A percentile compares a stretch with the other conserved stretches of the same genome.
These are phyloP conservation scores for Mus spicilegus DNA, from an alignment of 2,113 vertebrate genomes.

Conservation along the genomic window DNA sequence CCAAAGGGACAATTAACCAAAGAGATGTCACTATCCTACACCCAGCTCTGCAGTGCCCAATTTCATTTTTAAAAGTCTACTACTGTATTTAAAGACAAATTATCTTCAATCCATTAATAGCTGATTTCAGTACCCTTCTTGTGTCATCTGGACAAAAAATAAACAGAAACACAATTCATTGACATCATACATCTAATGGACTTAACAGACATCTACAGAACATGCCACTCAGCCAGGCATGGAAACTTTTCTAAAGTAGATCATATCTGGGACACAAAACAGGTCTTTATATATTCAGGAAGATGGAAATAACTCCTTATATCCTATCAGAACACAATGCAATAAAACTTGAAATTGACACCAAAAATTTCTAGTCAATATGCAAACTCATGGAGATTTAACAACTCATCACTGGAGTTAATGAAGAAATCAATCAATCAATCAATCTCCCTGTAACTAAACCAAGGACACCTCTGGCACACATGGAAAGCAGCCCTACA, in stretches of 20 bases:
- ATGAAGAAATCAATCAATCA: neutral
- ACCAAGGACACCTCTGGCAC: neutral
- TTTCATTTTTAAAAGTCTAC: neutral
- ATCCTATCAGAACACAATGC: neutral
- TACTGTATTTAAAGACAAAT: neutral
- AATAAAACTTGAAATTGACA: neutral
- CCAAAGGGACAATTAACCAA: neutral
- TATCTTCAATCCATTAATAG: neutral
- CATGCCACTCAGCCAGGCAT: neutral
- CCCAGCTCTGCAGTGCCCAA: neutral
- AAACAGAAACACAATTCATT: neutral
- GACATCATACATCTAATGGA: neutral
- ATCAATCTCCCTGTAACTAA: neutral
- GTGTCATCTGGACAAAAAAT: neutral
- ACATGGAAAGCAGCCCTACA: neutral
- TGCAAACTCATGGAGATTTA: neutral
- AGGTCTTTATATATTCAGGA: neutral
- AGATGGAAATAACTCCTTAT: neutral
- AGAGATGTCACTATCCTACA: neutral
- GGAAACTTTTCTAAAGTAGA: neutral
- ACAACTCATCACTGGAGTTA: neutral
- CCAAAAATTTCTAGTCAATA: neutral
- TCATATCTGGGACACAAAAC: neutral
- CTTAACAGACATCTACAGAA: neutral
- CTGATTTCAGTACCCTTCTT: neutral